Base-by-base conservation (phyloP, 2,113 vertebrate genomes). In the Ellobius talpinus region DNA sequence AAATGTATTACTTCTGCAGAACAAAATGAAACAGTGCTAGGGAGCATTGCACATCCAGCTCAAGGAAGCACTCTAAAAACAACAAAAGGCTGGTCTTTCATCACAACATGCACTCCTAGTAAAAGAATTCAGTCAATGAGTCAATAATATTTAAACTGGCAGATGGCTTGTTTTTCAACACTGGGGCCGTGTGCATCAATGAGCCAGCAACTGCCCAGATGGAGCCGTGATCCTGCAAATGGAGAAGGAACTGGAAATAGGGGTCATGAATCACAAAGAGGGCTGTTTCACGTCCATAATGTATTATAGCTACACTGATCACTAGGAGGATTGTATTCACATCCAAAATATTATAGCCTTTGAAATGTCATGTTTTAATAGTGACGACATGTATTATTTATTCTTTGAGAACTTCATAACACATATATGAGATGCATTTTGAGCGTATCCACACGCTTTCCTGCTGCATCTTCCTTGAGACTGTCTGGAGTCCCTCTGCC, bases 141-240 rank as follows among this genome's bases (percentile, higher is more conserved):
- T 96, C 93, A 85, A 93, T 97, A 98, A 96, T 97, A 97, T 97
- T 97, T 97, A 95, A 97, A 92, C 95, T 98, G 97, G 97, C 95
- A 0, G 23, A 45, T 95, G 42, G 36, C 68, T 93, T 97, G 84
- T 97, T 98, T 98, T 95, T 91, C 66, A 89, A 76, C 72, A 26
- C 93, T 65, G 55, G 86, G 76, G 52, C 73, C 88, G 33, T 92
- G 52, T 97, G 90, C 96, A 90, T 78, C 47, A 47, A 21, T 65
- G 91, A 94, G 78, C 70, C 42, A 93, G 79, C 58, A 74, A 70
- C 61, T 92, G 26, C 42, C 10, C 94, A 97, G 94, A 96, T 74
- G 42, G 73, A 92, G 84, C 63, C 1, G 0, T 82, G 82, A 72
- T 68, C 61, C 85, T 97, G 92, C 45, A 91, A 92, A 91, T 52